Percentiles rank a stretch among this genome's conserved stretches.
Conservation (phyloP, 2,888 invertebrate species). For the Drosophila mercatorum region DNA sequence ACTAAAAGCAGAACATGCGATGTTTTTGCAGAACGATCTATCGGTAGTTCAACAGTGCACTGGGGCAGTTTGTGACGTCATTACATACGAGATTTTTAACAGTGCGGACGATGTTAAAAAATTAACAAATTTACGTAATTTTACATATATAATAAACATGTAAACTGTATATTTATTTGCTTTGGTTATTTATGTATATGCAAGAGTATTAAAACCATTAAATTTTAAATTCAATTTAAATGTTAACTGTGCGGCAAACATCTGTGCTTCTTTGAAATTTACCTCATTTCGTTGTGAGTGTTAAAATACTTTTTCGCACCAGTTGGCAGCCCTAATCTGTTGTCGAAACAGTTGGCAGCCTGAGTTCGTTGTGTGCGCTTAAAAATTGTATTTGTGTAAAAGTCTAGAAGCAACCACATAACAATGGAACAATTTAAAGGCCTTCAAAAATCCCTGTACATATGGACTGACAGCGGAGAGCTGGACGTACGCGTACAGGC, state of each 20-base stretch:
- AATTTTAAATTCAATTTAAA: neutral
- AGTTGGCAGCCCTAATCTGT: conserved; percentile 14
- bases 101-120: too few relatives aligned
- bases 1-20: neutral
- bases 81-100: too few relatives aligned
- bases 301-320: neutral
- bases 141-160: neutral
- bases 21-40: neutral
- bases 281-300: neutral
- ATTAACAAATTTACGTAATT: too few relatives aligned
- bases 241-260: neutral
- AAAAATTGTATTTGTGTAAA: conserved; percentile 26
- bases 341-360: conserved; percentile 26
- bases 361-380: conserved; percentile 41
- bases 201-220: neutral
- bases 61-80: conserved; percentile 1
- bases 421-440: conserved; percentile 83
- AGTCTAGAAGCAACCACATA: conserved; percentile 34
- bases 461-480: conserved; percentile 86
- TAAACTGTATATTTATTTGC: neutral
- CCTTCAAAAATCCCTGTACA: conserved; percentile 86
- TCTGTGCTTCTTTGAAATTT: neutral
- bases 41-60: neutral
- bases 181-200: neutral
- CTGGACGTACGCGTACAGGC: conserved; percentile 86